A percentile compares a stretch with the other conserved stretches of the same genome.
Evolutionary conservation across 2,888 invertebrate species (phyloP).

Genomic region (Cerastoderma edule): DNA sequence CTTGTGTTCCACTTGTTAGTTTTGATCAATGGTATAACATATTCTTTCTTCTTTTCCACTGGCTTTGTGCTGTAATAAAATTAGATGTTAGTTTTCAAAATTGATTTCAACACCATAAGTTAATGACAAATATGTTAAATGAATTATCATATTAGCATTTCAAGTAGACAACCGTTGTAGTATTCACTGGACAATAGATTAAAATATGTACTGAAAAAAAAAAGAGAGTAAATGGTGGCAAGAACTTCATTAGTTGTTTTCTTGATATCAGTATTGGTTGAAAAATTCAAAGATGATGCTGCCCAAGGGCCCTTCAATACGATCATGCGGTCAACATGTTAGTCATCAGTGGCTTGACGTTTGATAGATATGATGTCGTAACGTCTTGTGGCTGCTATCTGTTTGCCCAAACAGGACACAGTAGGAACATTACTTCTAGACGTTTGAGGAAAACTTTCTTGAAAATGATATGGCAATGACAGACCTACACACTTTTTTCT

Average conservation of each 20-base stretch:
- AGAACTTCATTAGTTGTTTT: neutral
- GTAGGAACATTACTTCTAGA: too few species aligned
- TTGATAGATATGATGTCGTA: too few species aligned
- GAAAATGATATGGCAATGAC: too few species aligned
- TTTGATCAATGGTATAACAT: constrained; percentile 83
- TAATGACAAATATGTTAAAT: neutral
- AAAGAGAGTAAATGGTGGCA: neutral
- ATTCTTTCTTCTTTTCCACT: constrained; percentile 64
- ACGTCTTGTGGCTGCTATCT: too few species aligned
- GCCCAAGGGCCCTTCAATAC: too few species aligned
- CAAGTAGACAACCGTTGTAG: neutral
- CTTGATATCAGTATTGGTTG: too few species aligned
- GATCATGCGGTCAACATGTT: too few species aligned
- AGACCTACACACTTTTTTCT: too few species aligned
- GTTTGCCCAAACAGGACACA: too few species aligned
- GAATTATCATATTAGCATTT: neutral
- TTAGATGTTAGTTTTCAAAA: neutral
- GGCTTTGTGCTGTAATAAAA: constrained; percentile 55
- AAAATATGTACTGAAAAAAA: neutral
- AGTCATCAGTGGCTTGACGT: too few species aligned
- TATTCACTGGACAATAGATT: neutral
- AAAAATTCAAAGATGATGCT: too few species aligned
- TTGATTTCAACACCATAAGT: neutral
- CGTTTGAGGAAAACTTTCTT: too few species aligned
- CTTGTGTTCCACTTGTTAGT: constrained; percentile 82